phyloP scores from a whole-genome alignment of 2,888 invertebrate species.

The Galeopsomyia nigrocyanea region DNA sequence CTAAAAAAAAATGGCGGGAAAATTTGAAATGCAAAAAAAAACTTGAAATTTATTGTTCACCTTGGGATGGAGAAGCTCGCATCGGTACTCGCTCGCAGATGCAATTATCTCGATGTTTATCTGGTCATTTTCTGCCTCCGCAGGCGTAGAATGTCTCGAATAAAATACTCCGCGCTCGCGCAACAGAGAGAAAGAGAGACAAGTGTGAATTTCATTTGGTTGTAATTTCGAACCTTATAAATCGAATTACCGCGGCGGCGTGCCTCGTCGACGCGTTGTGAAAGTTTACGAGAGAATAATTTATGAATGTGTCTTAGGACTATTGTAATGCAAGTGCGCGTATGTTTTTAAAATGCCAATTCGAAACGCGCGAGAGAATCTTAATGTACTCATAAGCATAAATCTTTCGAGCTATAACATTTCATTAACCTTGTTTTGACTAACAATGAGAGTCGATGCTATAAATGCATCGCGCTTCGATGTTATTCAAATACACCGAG shows the following conservation, averaged over 20 bases:
- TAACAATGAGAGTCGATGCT: too few relatives aligned
- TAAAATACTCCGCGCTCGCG: not conserved
- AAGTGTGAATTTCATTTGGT: conserved; percentile 28
- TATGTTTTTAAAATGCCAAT: too few relatives aligned
- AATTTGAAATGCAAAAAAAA: conserved; percentile 31
- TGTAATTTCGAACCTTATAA: conserved; percentile 16
- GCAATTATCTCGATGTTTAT: conserved; percentile 34
- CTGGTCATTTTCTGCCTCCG: conserved; percentile 20
- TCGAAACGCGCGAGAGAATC: too few relatives aligned
- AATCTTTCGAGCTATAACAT: conserved; percentile 1
- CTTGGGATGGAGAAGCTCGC: conserved; percentile 12
- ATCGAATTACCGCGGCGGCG: not conserved
- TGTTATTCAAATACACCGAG: too few relatives aligned
- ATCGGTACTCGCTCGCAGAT: conserved; percentile 19
- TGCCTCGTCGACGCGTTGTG: not conserved
- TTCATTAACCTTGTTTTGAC: too few relatives aligned
- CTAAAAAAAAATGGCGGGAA: conserved; percentile 11
- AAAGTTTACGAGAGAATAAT: conserved; percentile 7
- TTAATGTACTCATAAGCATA: conserved; percentile 2
- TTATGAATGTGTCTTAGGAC: conserved; percentile 10
- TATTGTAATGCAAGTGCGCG: too few relatives aligned
- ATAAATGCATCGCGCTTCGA: too few relatives aligned
- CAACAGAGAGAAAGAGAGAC: not conserved
- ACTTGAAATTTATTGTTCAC: conserved; percentile 29
- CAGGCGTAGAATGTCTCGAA: not conserved